A percentile compares a stretch with the other conserved stretches of the same genome.
These are phyloP conservation scores for Albula goreensis DNA, from an alignment of 2,113 vertebrate genomes.

Conservation along the genomic window DNA sequence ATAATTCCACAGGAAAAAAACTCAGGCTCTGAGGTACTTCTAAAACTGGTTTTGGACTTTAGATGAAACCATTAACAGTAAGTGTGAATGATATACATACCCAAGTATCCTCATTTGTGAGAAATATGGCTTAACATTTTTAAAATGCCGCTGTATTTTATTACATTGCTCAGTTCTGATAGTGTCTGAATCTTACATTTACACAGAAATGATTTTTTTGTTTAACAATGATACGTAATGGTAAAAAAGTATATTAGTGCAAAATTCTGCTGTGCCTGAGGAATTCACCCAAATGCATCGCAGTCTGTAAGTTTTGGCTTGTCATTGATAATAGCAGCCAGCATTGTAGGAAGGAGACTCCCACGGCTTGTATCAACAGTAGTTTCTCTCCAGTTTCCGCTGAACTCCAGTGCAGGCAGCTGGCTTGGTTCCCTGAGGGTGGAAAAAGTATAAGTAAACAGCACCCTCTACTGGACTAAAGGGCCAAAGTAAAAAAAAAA, in stretches of 20 bases:
- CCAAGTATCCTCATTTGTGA: neutral
- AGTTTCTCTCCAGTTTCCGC: constrained; percentile 44
- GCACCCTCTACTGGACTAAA: neutral
- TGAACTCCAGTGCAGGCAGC: constrained; percentile 49
- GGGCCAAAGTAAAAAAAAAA: neutral
- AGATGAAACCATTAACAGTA: too few relatives aligned
- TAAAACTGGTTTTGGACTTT: too few relatives aligned
- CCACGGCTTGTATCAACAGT: constrained; percentile 33
- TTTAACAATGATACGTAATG: neutral
- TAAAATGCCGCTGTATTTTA: neutral
- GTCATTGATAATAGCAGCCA: neutral
- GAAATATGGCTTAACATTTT: neutral
- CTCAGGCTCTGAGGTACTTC: too few relatives aligned
- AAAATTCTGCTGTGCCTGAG: neutral
- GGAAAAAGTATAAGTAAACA: neutral
- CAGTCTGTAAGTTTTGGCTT: neutral
- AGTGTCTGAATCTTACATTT: neutral
- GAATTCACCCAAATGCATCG: neutral
- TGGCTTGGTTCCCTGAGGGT: constrained; percentile 68
- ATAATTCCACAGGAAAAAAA: too few relatives aligned
- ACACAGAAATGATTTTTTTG: neutral
- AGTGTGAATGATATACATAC: too few relatives aligned
- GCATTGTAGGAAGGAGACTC: neutral
- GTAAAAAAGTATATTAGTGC: neutral
- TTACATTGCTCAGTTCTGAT: neutral